Evolutionary conservation across 2,888 invertebrate species (phyloP).

Genomic region (Lasioglossum morio): DNA sequence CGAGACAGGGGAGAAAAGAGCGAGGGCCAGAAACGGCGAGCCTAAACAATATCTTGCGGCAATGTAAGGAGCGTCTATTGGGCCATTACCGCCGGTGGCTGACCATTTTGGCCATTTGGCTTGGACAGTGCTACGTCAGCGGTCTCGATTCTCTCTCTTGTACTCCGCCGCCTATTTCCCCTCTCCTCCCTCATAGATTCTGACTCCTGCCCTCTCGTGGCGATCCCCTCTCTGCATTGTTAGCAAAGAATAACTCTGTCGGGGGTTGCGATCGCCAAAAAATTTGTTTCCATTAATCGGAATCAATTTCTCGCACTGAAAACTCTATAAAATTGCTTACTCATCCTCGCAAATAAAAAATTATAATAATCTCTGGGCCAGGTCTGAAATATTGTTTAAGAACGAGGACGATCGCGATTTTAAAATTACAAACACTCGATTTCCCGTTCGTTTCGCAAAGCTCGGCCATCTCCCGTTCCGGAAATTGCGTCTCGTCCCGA

Average conservation of each 20-base stretch:
- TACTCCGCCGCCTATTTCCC: conserved; percentile 66
- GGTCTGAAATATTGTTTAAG: neutral
- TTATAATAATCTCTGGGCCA: neutral
- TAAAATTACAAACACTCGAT: neutral
- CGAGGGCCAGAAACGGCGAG: conserved; percentile 68
- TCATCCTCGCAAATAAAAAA: neutral
- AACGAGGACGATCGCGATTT: neutral
- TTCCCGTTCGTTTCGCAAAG: neutral
- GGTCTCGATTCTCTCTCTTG: conserved; percentile 73
- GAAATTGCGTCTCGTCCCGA: conserved; percentile 78
- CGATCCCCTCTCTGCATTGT: conserved; percentile 27
- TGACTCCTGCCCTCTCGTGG: conserved; percentile 49
- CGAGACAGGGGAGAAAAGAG: conserved; percentile 31
- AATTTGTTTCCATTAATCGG: neutral
- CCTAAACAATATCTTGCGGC: conserved; percentile 85
- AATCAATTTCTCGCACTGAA: neutral
- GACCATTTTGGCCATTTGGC: conserved; percentile 83
- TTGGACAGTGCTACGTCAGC: conserved; percentile 84
- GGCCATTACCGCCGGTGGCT: conserved; percentile 84
- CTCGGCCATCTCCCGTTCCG: conserved; percentile 40
- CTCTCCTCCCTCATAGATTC: conserved; percentile 57
- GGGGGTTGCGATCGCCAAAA: neutral
- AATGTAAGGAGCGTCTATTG: conserved; percentile 84
- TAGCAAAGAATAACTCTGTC: conserved; percentile 41
- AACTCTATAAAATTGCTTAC: neutral